Conservation (phyloP, 2,888 invertebrate species). For the Seira ritae region DNA sequence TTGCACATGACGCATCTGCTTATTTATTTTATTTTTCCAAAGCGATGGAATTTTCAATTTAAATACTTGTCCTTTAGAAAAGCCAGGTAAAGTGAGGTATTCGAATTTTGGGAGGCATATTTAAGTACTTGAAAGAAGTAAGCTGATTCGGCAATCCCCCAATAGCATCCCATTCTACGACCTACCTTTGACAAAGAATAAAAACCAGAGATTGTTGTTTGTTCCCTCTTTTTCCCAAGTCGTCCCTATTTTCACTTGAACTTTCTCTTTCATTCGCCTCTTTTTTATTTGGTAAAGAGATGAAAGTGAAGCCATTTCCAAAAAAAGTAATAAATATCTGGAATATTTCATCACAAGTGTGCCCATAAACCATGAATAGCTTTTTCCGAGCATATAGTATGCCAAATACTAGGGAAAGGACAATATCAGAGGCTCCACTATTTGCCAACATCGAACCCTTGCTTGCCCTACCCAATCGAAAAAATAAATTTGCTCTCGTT, state of each 20-base stretch:
- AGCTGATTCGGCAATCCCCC: too few species aligned
- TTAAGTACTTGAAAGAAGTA: too few species aligned
- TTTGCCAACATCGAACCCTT: not conserved
- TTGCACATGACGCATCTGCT: too few species aligned
- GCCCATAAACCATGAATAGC: not conserved
- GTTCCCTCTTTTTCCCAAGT: too few species aligned
- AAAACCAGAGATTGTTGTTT: too few species aligned
- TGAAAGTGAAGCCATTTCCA: not conserved
- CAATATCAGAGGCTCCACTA: not conserved
- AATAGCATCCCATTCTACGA: too few species aligned
- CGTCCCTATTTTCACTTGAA: not conserved
- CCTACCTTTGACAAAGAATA: too few species aligned
- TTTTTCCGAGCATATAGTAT: not conserved
- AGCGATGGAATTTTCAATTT: too few species aligned
- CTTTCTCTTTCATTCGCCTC: not conserved
- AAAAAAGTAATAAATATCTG: constrained; percentile 11
- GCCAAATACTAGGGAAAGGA: not conserved
- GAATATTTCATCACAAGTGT: constrained; percentile 9
- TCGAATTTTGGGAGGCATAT: too few species aligned
- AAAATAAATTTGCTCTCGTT: not conserved
- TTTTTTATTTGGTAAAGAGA: not conserved
- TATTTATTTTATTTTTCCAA: too few species aligned
- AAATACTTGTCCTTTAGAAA: too few species aligned
- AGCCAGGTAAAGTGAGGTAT: too few species aligned
- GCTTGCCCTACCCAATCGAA: not conserved